Conservation (phyloP, 2,888 invertebrate species). For the Andrena fulva region DNA sequence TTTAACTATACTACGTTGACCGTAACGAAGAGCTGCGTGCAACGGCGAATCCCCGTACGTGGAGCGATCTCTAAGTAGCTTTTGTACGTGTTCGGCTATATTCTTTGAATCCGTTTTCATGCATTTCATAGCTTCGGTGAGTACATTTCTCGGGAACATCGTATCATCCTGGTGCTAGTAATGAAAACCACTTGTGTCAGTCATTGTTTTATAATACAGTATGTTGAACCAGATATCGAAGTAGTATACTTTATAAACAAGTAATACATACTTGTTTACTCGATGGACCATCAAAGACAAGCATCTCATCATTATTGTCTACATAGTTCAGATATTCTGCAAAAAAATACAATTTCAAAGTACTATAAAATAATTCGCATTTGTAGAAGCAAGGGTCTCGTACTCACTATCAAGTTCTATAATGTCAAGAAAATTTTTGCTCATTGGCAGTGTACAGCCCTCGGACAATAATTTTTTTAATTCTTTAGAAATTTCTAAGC, state of each 20-base stretch:
- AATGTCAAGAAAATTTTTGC: conserved; percentile 71
- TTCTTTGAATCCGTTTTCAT: conserved; percentile 60
- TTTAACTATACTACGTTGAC: conserved; percentile 72
- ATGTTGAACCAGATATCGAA: conserved; percentile 7
- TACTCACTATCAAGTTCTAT: conserved; percentile 65
- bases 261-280: conserved; percentile 59
- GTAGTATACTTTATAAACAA: neutral
- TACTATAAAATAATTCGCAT: conserved; percentile 3
- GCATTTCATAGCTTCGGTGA: conserved; percentile 67
- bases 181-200: conserved; percentile 5
- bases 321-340: conserved; percentile 28
- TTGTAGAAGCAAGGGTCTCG: neutral
- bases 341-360: neutral
- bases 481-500: conserved; percentile 73
- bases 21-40: conserved; percentile 85
- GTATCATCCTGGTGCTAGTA: conserved; percentile 66
- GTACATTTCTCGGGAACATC: conserved; percentile 72
- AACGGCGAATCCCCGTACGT: conserved; percentile 85
- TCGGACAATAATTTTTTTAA: conserved; percentile 72
- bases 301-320: conserved; percentile 45
- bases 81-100: conserved; percentile 74
- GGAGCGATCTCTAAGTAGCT: conserved; percentile 85
- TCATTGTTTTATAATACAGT: neutral
- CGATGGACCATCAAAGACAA: conserved; percentile 68
- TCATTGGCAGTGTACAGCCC: conserved; percentile 79